These are phyloP conservation scores for Narcine bancroftii DNA, from an alignment of 2,113 vertebrate genomes.

Conservation along the genomic window DNA sequence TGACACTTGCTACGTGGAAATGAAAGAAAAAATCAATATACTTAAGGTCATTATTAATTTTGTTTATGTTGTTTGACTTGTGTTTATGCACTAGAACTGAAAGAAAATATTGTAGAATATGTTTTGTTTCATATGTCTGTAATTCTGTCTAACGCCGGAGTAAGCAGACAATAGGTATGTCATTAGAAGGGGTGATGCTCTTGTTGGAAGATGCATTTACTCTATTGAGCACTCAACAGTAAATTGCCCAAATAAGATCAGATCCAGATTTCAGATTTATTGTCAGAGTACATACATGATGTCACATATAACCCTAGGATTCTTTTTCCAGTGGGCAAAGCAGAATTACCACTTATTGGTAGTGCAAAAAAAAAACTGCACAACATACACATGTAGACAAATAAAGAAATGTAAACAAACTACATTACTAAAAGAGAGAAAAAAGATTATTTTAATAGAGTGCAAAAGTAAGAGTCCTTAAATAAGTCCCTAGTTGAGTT, in stretches of 20 bases:
- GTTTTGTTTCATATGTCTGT: background rate
- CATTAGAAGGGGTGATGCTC: background rate
- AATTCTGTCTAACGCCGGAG: background rate
- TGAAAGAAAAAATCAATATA: constrained; percentile 6
- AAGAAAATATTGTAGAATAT: background rate
- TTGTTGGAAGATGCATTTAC: background rate
- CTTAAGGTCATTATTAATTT: constrained; percentile 28
- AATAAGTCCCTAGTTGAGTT: no score
- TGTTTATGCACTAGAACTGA: background rate
- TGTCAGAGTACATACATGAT: no score
- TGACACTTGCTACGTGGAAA: background rate
- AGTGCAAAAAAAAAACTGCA: no score
- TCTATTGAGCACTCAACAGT: background rate
- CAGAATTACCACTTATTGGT: no score
- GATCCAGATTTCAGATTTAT: no score
- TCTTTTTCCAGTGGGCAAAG: no score
- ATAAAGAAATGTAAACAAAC: no score
- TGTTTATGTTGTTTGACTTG: background rate
- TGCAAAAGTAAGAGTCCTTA: no score
- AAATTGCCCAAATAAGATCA: background rate
- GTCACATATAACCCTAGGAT: no score
- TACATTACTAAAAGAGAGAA: no score
- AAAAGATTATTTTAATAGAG: no score
- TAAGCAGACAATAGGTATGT: background rate
- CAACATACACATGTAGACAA: no score